Evolutionary conservation across 2,113 vertebrate genomes (phyloP).

Genomic region (Oxyruncus cristatus): DNA sequence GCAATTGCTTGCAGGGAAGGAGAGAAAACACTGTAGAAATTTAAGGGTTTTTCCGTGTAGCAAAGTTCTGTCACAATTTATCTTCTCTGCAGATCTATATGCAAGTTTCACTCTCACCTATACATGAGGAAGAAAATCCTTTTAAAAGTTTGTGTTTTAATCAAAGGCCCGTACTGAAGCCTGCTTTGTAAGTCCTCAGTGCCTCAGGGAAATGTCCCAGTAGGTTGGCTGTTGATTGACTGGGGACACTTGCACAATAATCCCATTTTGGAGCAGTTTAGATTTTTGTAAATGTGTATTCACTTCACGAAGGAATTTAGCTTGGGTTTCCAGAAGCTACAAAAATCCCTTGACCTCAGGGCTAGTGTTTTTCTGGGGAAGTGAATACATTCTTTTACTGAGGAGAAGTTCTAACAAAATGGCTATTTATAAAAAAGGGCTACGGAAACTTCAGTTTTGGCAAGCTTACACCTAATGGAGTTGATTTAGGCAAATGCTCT

Average conservation of each 20-base stretch:
- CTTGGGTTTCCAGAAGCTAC: background rate
- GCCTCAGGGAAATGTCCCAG: background rate
- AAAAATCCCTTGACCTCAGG: background rate
- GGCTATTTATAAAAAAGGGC: background rate
- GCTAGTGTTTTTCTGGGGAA: constrained; percentile 5
- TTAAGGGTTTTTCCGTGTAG: background rate
- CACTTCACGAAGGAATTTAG: background rate
- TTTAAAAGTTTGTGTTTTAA: background rate
- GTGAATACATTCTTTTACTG: background rate
- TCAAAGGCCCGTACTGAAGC: background rate
- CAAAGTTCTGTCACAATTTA: background rate
- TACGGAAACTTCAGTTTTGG: background rate
- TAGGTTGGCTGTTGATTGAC: background rate
- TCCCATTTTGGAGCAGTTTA: background rate
- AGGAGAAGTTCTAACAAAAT: constrained; percentile 2
- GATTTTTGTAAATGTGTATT: background rate
- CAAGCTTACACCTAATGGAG: background rate
- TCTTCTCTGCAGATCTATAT: background rate
- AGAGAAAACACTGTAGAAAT: background rate
- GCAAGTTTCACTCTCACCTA: background rate
- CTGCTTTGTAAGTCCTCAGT: background rate
- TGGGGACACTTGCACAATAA: background rate
- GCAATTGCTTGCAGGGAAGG: background rate
- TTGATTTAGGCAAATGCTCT: background rate
- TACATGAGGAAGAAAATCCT: background rate